These are phyloP conservation scores for Semibalanus balanoides DNA, from an alignment of 1,140 invertebrate genomes.

Conservation along the genomic window DNA sequence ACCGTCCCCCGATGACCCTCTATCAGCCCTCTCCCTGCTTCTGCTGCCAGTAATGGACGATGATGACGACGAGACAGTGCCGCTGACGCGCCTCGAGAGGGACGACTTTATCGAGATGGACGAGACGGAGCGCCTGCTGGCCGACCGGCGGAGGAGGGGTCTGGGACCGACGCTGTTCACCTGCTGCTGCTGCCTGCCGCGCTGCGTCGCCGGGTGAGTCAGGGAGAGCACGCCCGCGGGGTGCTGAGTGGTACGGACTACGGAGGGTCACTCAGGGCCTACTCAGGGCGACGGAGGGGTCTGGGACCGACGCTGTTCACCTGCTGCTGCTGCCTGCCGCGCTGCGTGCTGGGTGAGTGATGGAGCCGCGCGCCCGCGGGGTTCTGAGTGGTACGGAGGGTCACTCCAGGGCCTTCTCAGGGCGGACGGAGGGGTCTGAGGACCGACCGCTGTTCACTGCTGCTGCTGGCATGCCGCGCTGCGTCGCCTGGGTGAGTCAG, in stretches of 20 bases:
- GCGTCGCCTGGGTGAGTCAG: too few relatives aligned
- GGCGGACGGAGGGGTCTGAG: too few relatives aligned
- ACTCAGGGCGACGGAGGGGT: too few relatives aligned
- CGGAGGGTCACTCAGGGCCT: too few relatives aligned
- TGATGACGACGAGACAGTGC: background rate
- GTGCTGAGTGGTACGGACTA: too few relatives aligned
- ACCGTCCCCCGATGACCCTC: too few relatives aligned
- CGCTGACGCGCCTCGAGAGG: background rate
- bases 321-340: constrained; percentile 1
- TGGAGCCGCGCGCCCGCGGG: too few relatives aligned
- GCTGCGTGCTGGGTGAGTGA: background rate
- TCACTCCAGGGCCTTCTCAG: too few relatives aligned
- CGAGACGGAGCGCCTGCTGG: background rate
- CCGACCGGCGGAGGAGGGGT: background rate
- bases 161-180: background rate
- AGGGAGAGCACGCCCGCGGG: too few relatives aligned
- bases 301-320: background rate
- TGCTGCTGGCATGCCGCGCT: background rate
- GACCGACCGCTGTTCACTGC: background rate
- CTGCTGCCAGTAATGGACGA: background rate
- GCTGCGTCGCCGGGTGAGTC: background rate
- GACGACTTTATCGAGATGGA: background rate
- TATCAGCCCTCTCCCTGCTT: too few relatives aligned
- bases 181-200: constrained; percentile 1
- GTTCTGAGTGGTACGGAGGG: too few relatives aligned